Conservation (phyloP, 2,113 vertebrate species). For the Puffinus mauretanicus region DNA sequence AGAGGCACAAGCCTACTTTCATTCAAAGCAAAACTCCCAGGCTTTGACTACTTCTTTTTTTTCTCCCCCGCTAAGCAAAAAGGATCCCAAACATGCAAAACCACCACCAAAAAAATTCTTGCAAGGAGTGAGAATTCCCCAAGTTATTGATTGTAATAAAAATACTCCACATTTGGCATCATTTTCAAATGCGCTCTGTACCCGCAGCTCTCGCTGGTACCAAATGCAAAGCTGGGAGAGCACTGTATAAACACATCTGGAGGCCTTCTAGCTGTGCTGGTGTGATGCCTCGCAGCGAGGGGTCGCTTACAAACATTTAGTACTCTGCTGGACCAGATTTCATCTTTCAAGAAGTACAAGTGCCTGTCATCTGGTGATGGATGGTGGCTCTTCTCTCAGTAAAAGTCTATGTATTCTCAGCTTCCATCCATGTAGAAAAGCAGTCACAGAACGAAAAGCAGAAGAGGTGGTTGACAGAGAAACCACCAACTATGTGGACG, state of each 20-base stretch:
- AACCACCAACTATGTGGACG: accelerated
- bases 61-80: background rate
- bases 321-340: background rate
- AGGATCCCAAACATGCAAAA: background rate
- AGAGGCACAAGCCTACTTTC: background rate
- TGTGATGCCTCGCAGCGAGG: background rate
- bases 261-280: background rate
- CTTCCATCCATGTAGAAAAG: background rate
- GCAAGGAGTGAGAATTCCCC: background rate
- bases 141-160: background rate
- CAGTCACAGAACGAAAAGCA: background rate
- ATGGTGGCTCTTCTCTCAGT: background rate
- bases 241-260: background rate
- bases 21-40: background rate
- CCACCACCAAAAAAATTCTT: background rate
- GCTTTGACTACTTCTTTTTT: background rate
- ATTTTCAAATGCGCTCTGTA: background rate
- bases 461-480: background rate
- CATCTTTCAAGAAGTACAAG: background rate
- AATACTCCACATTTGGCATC: background rate
- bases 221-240: background rate
- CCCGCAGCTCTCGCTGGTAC: background rate
- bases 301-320: background rate
- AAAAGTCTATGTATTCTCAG: background rate
- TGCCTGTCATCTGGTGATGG: background rate